These are phyloP conservation scores for Pangasius krempfi DNA, from an alignment of 2,797 vertebrate genomes.

Conservation along the genomic window DNA sequence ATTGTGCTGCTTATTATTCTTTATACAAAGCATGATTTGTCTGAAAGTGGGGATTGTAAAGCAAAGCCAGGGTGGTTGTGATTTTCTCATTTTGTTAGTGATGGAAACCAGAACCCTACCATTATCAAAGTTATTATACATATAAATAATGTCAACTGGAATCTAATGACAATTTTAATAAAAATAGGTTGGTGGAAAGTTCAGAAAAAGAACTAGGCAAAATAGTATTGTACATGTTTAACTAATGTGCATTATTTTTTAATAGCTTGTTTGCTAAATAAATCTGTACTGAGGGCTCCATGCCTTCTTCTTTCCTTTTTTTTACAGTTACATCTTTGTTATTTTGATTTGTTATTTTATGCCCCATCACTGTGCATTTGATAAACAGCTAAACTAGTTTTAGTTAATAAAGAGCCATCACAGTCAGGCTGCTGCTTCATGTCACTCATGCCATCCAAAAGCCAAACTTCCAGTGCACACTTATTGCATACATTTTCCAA, in stretches of 20 bases:
- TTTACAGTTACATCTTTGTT: too few relatives aligned
- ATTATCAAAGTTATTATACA: background rate
- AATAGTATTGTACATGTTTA: background rate
- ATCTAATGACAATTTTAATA: background rate
- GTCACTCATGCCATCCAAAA: constrained; percentile 1
- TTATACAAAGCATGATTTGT: background rate
- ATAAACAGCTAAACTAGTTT: constrained; percentile 6
- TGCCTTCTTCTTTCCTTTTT: too few relatives aligned
- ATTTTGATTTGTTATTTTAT: too few relatives aligned
- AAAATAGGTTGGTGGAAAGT: background rate
- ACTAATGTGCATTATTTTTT: background rate
- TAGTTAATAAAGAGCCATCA: background rate
- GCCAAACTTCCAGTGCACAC: background rate
- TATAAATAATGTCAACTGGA: background rate
- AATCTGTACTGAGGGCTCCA: background rate
- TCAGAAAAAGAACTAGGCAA: background rate
- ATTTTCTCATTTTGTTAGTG: background rate
- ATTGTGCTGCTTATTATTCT: background rate
- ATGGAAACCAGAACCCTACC: background rate
- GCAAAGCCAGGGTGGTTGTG: background rate
- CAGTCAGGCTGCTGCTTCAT: background rate
- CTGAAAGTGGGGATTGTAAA: background rate
- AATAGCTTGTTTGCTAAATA: background rate
- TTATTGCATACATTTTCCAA: background rate
- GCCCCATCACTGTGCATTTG: constrained; percentile 3